Conservation (phyloP, 2,888 invertebrate species). For the Campoplex nolae region DNA sequence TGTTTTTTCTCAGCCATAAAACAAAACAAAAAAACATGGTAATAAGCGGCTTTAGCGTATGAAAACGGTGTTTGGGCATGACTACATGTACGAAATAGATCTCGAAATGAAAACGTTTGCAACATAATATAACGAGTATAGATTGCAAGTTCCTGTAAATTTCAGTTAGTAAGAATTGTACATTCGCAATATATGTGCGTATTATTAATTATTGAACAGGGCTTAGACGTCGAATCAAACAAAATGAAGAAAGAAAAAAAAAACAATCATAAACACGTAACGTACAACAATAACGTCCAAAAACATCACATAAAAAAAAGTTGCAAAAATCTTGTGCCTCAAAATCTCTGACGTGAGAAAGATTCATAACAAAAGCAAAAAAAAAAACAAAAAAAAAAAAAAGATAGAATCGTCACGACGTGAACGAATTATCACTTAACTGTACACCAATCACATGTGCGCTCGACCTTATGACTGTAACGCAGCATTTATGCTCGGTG, state of each 20-base stretch:
- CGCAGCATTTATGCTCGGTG: constrained; percentile 74
- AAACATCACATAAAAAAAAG: constrained; percentile 47
- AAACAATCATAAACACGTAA: constrained; percentile 25
- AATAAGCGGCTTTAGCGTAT: constrained; percentile 45
- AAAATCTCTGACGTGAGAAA: constrained; percentile 32
- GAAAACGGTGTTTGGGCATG: constrained; percentile 54
- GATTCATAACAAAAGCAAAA: not conserved
- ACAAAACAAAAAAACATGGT: not conserved
- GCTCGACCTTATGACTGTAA: constrained; percentile 79
- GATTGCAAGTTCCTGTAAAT: constrained; percentile 56
- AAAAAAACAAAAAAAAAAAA: constrained; percentile 34
- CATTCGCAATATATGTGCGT: constrained; percentile 23
- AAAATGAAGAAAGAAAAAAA: constrained; percentile 20
- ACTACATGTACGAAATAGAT: constrained; percentile 52
- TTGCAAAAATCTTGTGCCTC: constrained; percentile 46
- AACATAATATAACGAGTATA: constrained; percentile 52
- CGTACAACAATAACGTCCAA: constrained; percentile 42
- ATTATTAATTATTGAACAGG: constrained; percentile 36
- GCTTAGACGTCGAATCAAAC: constrained; percentile 15
- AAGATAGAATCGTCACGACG: constrained; percentile 27
- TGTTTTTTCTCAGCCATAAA: constrained; percentile 9
- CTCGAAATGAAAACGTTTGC: constrained; percentile 49
- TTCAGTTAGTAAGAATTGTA: constrained; percentile 16
- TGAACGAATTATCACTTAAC: constrained; percentile 58
- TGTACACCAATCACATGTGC: constrained; percentile 61